These are phyloP conservation scores for Coluber constrictor DNA, from an alignment of 2,797 vertebrate species.

Conservation along the genomic window DNA sequence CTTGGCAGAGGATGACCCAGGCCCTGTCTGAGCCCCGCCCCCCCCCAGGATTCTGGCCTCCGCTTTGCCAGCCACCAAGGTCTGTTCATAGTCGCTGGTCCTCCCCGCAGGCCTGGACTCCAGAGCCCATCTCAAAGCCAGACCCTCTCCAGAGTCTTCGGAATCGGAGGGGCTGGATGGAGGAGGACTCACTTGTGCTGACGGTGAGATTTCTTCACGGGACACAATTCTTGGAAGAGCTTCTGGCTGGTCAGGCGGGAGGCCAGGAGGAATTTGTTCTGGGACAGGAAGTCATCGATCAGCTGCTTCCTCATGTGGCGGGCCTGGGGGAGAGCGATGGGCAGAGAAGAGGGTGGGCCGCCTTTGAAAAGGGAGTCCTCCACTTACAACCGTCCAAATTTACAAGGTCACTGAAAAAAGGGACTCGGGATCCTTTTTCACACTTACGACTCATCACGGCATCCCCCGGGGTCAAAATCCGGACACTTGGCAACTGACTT, in stretches of 20 bases:
- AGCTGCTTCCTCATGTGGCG: conserved; percentile 92
- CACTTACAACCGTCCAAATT: too few relatives aligned
- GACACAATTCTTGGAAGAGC: conserved; percentile 94
- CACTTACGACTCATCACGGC: too few relatives aligned
- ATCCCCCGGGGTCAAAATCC: too few relatives aligned
- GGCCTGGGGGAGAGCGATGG: conserved; percentile 70
- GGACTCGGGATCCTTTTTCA: too few relatives aligned
- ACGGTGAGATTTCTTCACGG: conserved; percentile 90
- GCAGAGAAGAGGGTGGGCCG: background rate
- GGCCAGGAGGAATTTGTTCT: conserved; percentile 90
- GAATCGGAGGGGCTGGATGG: fast-evolving
- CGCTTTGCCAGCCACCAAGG: background rate
- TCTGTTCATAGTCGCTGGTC: too few relatives aligned
- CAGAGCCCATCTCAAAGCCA: background rate
- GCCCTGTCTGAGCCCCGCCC: fast-evolving
- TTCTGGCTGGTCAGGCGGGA: conserved; percentile 91
- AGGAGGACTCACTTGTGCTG: conserved; percentile 85
- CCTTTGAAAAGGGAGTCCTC: too few relatives aligned
- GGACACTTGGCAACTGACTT: too few relatives aligned
- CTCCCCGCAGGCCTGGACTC: background rate
- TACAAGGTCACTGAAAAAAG: too few relatives aligned
- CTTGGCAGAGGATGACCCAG: background rate
- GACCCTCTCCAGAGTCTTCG: too few relatives aligned
- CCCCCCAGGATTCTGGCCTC: too few relatives aligned
- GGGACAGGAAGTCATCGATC: conserved; percentile 91